Conservation (phyloP, 1,140 invertebrate genomes). For the Radopholus similis region DNA sequence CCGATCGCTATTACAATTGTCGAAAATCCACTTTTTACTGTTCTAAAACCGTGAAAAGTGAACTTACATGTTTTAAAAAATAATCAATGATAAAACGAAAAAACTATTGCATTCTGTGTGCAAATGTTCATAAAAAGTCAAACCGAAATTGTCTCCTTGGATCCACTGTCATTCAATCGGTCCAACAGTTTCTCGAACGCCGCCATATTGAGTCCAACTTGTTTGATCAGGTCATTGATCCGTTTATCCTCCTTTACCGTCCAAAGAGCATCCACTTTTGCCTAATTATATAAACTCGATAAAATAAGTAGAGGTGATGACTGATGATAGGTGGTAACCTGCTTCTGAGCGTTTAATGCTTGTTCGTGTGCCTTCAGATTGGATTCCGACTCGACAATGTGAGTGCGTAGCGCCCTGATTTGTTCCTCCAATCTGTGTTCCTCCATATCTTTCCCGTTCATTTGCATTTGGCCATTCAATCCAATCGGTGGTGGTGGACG, state of each 20-base stretch:
- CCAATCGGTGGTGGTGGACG: neutral
- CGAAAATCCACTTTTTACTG: conserved; percentile 54
- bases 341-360: conserved; percentile 36
- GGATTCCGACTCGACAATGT: conserved; percentile 43
- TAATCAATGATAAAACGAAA: conserved; percentile 8
- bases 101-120: conserved; percentile 8
- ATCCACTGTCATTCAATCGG: conserved; percentile 35
- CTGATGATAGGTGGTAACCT: conserved; percentile 25
- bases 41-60: conserved; percentile 38
- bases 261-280: conserved; percentile 37
- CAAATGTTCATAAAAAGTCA: conserved; percentile 15
- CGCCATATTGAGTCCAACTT: conserved; percentile 40
- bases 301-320: neutral
- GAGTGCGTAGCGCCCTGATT: conserved; percentile 27
- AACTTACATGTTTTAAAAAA: neutral
- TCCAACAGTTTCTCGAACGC: conserved; percentile 40
- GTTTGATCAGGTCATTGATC: conserved; percentile 39
- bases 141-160: conserved; percentile 49
- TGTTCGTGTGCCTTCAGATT: conserved; percentile 46
- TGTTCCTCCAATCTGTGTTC: conserved; percentile 29
- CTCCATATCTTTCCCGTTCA: conserved; percentile 20
- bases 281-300: conserved; percentile 10
- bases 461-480: too few species aligned
- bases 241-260: conserved; percentile 31
- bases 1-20: conserved; percentile 48